phyloP scores from a whole-genome alignment of 64 coral and sea anemone species.

The Pocillopora damicornis region DNA sequence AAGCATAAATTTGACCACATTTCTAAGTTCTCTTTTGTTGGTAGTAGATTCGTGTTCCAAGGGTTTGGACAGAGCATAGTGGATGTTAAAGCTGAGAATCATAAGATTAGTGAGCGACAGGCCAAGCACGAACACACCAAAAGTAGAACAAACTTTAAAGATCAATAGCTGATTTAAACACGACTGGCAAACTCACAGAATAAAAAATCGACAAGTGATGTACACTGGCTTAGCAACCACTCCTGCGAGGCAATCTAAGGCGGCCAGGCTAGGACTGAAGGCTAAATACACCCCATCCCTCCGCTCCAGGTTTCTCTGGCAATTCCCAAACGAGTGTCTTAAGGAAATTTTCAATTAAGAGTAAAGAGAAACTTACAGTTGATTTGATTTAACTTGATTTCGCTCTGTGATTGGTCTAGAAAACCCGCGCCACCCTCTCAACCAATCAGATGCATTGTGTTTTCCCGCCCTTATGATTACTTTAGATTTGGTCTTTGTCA shows the following conservation, averaged over 20 bases:
- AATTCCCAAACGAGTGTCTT: no score
- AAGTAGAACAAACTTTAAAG: neutral
- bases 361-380: no score
- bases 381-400: no score
- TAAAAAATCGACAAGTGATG: neutral
- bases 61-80: slow-evolving; percentile 14
- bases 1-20: no score
- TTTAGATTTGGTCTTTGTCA: no score
- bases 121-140: neutral
- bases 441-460: no score
- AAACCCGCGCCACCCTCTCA: no score
- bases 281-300: no score
- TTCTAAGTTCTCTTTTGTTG: neutral
- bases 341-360: no score
- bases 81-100: slow-evolving; percentile 7
- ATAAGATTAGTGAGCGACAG: neutral
- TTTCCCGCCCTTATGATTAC: no score
- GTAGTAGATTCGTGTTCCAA: neutral
- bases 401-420: no score
- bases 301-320: no score
- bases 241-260: slow-evolving; percentile 14
- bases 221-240: neutral
- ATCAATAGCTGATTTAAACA: slow-evolving; percentile 7
- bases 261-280: slow-evolving; percentile 3
- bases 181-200: neutral